A percentile compares a stretch with the other conserved stretches of the same genome.
phyloP scores from a whole-genome alignment of 2,888 invertebrate species.

The Xestia xanthographa region DNA sequence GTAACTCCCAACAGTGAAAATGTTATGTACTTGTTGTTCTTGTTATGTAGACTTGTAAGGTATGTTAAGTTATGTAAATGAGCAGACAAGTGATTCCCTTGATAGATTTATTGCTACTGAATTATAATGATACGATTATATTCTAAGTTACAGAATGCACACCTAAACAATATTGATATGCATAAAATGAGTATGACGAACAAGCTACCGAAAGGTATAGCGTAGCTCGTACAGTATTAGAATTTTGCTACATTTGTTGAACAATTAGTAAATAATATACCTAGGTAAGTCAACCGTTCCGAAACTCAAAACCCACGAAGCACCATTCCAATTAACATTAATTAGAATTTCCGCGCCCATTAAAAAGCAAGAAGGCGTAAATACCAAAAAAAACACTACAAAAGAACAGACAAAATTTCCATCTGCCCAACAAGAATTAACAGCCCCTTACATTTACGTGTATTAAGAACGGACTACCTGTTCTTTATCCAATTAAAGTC shows the following conservation, averaged over 20 bases:
- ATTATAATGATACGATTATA: no score
- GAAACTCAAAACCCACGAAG: conserved; percentile 28
- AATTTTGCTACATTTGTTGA: background rate
- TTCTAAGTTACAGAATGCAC: no score
- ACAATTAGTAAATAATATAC: conserved; percentile 26
- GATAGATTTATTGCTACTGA: no score
- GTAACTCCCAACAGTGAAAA: no score
- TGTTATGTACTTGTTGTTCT: no score
- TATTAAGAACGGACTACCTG: conserved; percentile 52
- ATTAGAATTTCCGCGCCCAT: conserved; percentile 43
- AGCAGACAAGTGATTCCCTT: no score
- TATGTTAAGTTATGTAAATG: no score
- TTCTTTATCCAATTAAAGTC: conserved; percentile 62
- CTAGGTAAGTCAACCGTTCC: background rate
- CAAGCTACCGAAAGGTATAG: no score
- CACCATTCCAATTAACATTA: conserved; percentile 47
- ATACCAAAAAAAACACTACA: conserved; percentile 40
- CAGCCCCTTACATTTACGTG: conserved; percentile 51
- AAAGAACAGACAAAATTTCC: conserved; percentile 27
- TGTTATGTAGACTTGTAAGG: no score
- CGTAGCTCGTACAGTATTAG: no score
- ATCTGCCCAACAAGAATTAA: conserved; percentile 57
- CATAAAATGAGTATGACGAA: no score
- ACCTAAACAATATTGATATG: no score
- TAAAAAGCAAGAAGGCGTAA: conserved; percentile 42